Percentiles rank a stretch among this genome's conserved stretches.
These are phyloP conservation scores for Neomonachus schauinslandi DNA, from an alignment of 2,113 vertebrate species.

Conservation along the genomic window DNA sequence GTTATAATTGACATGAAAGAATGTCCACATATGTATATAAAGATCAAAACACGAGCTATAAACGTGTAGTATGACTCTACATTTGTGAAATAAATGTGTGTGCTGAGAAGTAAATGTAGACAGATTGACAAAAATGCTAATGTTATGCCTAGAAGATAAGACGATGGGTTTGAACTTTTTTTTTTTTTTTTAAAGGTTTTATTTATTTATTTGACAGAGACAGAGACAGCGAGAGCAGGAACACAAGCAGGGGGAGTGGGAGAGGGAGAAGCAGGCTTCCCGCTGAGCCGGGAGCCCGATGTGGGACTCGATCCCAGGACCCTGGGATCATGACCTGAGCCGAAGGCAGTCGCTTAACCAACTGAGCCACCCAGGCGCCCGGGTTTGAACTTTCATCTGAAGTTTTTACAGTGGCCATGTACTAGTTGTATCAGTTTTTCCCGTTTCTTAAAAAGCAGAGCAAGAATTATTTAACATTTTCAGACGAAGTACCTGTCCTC, in stretches of 20 bases:
- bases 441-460: not conserved
- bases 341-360: too few species aligned
- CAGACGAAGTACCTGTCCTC: not conserved
- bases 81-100: not conserved
- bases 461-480: not conserved
- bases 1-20: not conserved
- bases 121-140: not conserved
- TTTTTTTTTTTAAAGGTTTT: too few species aligned
- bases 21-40: not conserved
- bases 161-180: not conserved
- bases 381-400: conserved; percentile 18
- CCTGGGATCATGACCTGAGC: too few species aligned
- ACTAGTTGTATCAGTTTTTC: not conserved
- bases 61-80: not conserved
- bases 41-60: not conserved
- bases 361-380: too few species aligned
- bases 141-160: not conserved
- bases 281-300: too few species aligned
- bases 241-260: too few species aligned
- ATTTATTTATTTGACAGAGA: too few species aligned
- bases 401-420: not conserved
- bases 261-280: too few species aligned
- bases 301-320: too few species aligned
- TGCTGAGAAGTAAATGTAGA: not conserved
- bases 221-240: too few species aligned